Conservation (phyloP, 2,113 vertebrate species). For the Laticauda colubrina region DNA sequence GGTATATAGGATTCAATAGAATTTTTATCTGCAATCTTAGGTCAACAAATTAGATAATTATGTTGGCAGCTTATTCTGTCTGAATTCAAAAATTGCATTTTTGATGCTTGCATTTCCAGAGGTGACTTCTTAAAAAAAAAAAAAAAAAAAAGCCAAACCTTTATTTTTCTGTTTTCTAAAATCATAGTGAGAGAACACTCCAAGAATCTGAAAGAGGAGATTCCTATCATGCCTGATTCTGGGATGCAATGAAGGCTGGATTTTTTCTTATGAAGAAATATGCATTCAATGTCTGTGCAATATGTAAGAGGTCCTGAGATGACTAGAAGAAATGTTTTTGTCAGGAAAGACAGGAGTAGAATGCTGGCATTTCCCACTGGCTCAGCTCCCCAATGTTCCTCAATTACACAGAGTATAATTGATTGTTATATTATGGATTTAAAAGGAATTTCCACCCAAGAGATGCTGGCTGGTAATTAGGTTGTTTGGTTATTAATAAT, state of each 20-base stretch:
- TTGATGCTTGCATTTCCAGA: conserved; percentile 35
- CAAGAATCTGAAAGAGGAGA: not conserved
- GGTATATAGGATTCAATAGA: conserved; percentile 2
- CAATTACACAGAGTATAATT: conserved; percentile 14
- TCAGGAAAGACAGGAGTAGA: not conserved
- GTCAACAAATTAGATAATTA: conserved; percentile 50
- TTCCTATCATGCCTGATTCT: not conserved
- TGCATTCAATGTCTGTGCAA: not conserved
- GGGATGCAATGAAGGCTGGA: not conserved
- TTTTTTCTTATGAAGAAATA: not conserved
- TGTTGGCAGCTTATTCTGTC: conserved; percentile 51
- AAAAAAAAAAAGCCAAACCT: not conserved
- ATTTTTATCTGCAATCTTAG: conserved; percentile 10
- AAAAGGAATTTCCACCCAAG: conserved; percentile 21
- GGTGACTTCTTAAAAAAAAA: conserved; percentile 17
- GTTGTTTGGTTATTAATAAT: conserved; percentile 30
- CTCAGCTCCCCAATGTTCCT: not conserved
- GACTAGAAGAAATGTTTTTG: not conserved
- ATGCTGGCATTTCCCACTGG: not conserved
- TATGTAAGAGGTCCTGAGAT: not conserved
- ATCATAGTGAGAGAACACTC: not conserved
- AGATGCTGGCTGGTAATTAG: conserved; percentile 21
- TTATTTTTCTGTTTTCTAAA: not conserved
- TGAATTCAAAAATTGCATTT: conserved; percentile 62
- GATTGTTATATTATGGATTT: conserved; percentile 23